These are phyloP conservation scores for Gambusia holbrooki DNA, from an alignment of 2,113 vertebrate genomes.

Conservation along the genomic window DNA sequence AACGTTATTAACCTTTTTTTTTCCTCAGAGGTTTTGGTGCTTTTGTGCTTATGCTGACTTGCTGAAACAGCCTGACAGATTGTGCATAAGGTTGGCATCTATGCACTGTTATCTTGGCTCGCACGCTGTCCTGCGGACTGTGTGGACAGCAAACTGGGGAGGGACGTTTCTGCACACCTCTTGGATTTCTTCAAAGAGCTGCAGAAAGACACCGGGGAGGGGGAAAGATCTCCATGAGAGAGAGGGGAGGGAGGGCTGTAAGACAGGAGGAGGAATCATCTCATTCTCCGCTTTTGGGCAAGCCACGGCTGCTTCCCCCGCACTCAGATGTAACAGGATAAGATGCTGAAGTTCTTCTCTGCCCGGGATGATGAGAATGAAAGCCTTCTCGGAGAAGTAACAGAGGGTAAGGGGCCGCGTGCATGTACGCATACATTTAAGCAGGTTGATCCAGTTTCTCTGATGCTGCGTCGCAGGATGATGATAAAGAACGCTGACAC, in stretches of 20 bases:
- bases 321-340: constrained; percentile 49
- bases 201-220: constrained; percentile 67
- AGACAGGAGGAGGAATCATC: constrained; percentile 40
- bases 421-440: neutral
- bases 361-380: constrained; percentile 77
- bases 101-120: constrained; percentile 39
- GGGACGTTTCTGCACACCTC: constrained; percentile 70
- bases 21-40: neutral
- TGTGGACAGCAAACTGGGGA: constrained; percentile 45
- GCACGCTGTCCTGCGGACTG: constrained; percentile 36
- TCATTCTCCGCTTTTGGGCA: constrained; percentile 44
- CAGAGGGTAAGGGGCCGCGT: constrained; percentile 63
- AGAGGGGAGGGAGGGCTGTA: constrained; percentile 19
- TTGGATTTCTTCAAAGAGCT: constrained; percentile 74
- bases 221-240: constrained; percentile 11
- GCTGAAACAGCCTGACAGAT: neutral
- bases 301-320: constrained; percentile 42
- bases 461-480: constrained; percentile 14
- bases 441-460: neutral
- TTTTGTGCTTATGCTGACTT: neutral
- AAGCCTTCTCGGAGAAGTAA: constrained; percentile 72
- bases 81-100: constrained; percentile 26
- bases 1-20: neutral
- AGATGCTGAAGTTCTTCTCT: constrained; percentile 80
- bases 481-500: constrained; percentile 62